Evolutionary conservation across 2,113 vertebrate species (phyloP).

Genomic region (Zeus faber): DNA sequence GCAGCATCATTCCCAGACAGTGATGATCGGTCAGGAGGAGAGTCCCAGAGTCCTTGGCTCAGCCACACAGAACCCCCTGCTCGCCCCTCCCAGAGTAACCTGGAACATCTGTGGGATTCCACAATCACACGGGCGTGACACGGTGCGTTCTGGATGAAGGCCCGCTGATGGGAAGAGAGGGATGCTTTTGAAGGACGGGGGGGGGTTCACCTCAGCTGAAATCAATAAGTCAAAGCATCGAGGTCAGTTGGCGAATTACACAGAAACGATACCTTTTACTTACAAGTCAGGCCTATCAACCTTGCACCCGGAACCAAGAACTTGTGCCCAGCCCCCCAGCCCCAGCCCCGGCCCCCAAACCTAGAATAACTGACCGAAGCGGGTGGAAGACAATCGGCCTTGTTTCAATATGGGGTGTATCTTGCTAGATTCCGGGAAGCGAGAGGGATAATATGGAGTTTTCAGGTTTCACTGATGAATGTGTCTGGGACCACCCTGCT

Average conservation of each 20-base stretch:
- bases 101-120: constrained; percentile 22
- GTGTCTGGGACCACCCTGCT: constrained; percentile 42
- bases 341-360: too few relatives aligned
- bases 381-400: not conserved
- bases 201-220: constrained; percentile 25
- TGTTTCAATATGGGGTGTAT: not conserved
- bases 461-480: constrained; percentile 23
- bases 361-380: constrained; percentile 14
- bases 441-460: constrained; percentile 18
- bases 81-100: constrained; percentile 28
- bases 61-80: constrained; percentile 29
- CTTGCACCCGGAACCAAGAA: too few relatives aligned
- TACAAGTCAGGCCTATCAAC: constrained; percentile 41
- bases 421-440: constrained; percentile 26
- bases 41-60: constrained; percentile 26
- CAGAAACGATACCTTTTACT: constrained; percentile 44
- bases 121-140: constrained; percentile 13
- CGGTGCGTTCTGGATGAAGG: constrained; percentile 34
- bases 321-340: too few relatives aligned
- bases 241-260: constrained; percentile 61
- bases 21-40: constrained; percentile 15
- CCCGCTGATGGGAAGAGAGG: constrained; percentile 29
- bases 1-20: constrained; percentile 64
- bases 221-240: constrained; percentile 62
- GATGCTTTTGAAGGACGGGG: constrained; percentile 39